phyloP scores from a whole-genome alignment of 2,888 invertebrate species.

The Scrobipalpa costella region DNA sequence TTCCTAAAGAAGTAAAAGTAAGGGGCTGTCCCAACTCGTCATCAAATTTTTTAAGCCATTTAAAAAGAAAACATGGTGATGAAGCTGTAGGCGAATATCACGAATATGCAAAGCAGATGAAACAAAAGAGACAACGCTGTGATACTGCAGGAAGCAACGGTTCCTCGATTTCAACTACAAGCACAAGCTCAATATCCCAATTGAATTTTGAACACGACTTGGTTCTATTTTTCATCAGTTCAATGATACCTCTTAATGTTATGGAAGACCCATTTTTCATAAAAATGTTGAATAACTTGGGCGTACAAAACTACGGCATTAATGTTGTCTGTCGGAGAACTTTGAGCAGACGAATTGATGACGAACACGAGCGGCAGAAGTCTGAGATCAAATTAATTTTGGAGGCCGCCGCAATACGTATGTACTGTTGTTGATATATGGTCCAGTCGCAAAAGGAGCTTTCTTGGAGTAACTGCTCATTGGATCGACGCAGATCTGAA shows the following conservation, averaged over 20 bases:
- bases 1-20: not conserved
- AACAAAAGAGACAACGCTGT: no score
- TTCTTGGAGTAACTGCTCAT: not conserved
- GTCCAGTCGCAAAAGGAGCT: not conserved
- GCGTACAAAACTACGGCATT: no score
- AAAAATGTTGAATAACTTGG: no score
- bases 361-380: not conserved
- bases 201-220: no score
- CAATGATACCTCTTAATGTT: no score
- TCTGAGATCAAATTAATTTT: not conserved
- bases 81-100: not conserved
- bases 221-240: no score
- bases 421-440: constrained; percentile 4
- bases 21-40: not conserved
- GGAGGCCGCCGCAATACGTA: not conserved
- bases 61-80: constrained; percentile 13
- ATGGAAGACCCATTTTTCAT: no score
- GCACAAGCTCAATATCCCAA: no score
- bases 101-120: not conserved
- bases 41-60: not conserved
- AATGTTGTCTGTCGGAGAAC: not conserved
- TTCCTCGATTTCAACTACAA: no score
- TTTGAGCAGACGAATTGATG: constrained; percentile 6
- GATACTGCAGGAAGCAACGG: no score
- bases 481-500: constrained; percentile 1